phyloP scores from a whole-genome alignment of 1,140 invertebrate species.

The Diorhabda carinulata region DNA sequence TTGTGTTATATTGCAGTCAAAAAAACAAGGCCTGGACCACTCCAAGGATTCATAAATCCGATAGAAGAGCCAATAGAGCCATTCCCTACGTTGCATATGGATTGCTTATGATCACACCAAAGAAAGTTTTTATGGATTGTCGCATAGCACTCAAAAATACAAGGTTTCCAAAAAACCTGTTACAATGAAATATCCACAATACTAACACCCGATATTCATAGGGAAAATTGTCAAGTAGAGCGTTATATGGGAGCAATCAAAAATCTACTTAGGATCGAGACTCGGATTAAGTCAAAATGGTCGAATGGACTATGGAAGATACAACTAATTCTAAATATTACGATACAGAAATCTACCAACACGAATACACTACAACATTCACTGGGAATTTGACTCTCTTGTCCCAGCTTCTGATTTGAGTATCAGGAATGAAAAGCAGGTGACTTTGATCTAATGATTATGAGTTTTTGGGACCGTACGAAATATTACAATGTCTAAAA shows the following conservation, averaged over 20 bases:
- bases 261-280: constrained; percentile 37
- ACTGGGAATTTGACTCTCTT: constrained; percentile 12
- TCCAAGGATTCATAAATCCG: constrained; percentile 36
- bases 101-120: not conserved
- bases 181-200: not conserved
- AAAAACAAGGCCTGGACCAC: constrained; percentile 35
- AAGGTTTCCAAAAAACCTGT: not conserved
- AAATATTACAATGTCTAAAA: not conserved
- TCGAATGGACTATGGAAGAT: constrained; percentile 43
- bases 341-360: constrained; percentile 17
- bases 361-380: constrained; percentile 15
- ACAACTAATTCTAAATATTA: constrained; percentile 41
- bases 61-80: constrained; percentile 33
- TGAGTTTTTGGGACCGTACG: constrained; percentile 3
- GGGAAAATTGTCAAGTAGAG: constrained; percentile 43
- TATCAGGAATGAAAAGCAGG: not conserved
- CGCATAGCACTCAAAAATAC: not conserved
- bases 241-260: constrained; percentile 41
- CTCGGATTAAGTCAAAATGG: constrained; percentile 38
- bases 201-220: constrained; percentile 34
- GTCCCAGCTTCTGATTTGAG: constrained; percentile 16
- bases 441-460: constrained; percentile 8
- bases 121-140: not conserved
- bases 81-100: constrained; percentile 37
- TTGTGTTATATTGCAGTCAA: constrained; percentile 15